Evolutionary conservation across 2,888 invertebrate genomes (phyloP).

Genomic region (Hololepta plana): DNA sequence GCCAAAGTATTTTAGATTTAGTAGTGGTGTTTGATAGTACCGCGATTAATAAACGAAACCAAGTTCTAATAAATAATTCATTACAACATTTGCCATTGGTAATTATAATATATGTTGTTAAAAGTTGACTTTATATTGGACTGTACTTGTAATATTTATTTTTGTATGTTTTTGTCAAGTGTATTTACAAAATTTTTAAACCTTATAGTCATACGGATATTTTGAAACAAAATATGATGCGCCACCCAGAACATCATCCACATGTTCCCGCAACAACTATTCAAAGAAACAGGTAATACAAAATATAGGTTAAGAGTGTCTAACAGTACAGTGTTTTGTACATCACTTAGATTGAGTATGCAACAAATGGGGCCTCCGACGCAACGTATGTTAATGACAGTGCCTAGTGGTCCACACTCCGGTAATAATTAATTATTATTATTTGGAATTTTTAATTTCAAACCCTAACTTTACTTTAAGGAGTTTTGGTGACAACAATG

Average conservation of each 20-base stretch:
- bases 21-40: conserved; percentile 31
- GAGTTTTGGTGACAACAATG: conserved; percentile 1
- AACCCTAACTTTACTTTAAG: not conserved
- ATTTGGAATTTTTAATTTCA: too few species aligned
- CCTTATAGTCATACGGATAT: not conserved
- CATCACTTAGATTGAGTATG: conserved; percentile 21
- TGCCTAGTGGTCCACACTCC: conserved; percentile 19
- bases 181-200: conserved; percentile 6
- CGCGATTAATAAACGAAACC: conserved; percentile 4
- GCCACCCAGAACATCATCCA: conserved; percentile 40
- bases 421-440: conserved; percentile 11
- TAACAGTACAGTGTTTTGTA: conserved; percentile 6
- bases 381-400: conserved; percentile 31
- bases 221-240: conserved; percentile 18
- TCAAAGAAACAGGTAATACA: conserved; percentile 37
- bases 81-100: conserved; percentile 10
- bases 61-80: conserved; percentile 8
- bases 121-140: too few species aligned
- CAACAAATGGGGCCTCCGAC: conserved; percentile 26
- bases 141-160: too few species aligned
- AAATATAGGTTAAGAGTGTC: conserved; percentile 1
- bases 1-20: conserved; percentile 39
- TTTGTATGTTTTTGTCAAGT: conserved; percentile 3
- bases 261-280: conserved; percentile 46
- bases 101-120: conserved; percentile 7